Conservation (phyloP, 2,888 invertebrate genomes). For the Trichogramma evanescens region DNA sequence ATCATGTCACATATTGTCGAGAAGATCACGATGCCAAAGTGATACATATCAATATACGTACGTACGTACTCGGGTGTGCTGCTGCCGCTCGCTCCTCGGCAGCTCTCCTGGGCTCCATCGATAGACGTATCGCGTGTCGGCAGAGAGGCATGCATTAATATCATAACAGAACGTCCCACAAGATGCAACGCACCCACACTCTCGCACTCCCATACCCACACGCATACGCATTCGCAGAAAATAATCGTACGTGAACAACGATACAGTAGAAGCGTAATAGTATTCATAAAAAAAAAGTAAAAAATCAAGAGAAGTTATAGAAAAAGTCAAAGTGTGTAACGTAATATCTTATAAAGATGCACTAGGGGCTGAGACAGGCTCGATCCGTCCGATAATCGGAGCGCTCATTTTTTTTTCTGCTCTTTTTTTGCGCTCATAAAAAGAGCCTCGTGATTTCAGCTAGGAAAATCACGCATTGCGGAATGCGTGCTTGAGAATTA, state of each 20-base stretch:
- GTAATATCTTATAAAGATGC: not conserved
- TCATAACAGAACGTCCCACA: conserved; percentile 16
- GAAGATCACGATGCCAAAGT: too few species aligned
- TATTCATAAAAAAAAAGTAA: not conserved
- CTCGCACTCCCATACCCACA: conserved; percentile 6
- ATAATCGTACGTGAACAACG: not conserved
- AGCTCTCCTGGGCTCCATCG: not conserved
- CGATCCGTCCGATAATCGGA: conserved; percentile 41
- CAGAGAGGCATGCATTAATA: conserved; percentile 4
- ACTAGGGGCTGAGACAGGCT: conserved; percentile 9
- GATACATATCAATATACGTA: too few species aligned
- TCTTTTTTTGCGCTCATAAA: not conserved
- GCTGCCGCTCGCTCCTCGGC: not conserved
- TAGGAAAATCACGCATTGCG: not conserved
- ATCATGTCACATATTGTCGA: too few species aligned
- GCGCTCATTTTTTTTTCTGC: conserved; percentile 21
- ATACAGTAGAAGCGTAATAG: not conserved
- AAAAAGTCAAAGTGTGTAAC: not conserved
- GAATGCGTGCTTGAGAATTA: conserved; percentile 53
- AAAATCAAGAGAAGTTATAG: not conserved
- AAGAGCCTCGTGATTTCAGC: too few species aligned
- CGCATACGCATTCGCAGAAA: not conserved
- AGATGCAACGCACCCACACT: conserved; percentile 16
- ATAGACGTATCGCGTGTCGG: not conserved
- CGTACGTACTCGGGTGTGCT: not conserved